These are phyloP conservation scores for Casuarius casuarius DNA, from an alignment of 2,113 vertebrate species.

Conservation along the genomic window DNA sequence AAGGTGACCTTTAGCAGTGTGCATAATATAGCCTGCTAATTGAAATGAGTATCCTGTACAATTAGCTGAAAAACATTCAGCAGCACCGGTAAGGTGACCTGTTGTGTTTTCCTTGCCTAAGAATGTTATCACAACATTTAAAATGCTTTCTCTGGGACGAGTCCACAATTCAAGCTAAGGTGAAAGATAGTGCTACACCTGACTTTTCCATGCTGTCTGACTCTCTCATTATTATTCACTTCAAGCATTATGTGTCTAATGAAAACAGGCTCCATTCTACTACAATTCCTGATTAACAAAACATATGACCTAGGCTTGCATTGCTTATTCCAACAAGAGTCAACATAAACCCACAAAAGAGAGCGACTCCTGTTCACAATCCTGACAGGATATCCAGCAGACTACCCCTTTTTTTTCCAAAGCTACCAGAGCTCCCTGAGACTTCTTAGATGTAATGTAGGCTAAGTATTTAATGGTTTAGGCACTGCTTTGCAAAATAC, in stretches of 20 bases:
- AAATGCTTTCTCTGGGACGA: background rate
- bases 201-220: background rate
- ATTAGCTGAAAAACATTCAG: background rate
- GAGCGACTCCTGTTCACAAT: background rate
- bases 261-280: background rate
- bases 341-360: background rate
- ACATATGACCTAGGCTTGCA: background rate
- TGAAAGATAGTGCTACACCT: background rate
- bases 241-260: background rate
- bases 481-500: background rate
- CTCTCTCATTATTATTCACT: background rate
- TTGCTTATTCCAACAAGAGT: background rate
- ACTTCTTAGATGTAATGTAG: background rate
- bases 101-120: background rate
- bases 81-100: accelerated
- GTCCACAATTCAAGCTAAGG: background rate
- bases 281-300: background rate
- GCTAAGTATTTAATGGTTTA: background rate
- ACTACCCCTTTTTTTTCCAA: background rate
- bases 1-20: background rate
- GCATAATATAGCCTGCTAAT: background rate
- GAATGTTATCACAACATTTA: background rate
- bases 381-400: background rate
- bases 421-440: background rate
- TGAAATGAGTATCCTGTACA: background rate